A percentile compares a stretch with the other conserved stretches of the same genome.
Evolutionary conservation across 2,797 vertebrate genomes (phyloP).

Genomic region (Syngnathus rostellatus): DNA sequence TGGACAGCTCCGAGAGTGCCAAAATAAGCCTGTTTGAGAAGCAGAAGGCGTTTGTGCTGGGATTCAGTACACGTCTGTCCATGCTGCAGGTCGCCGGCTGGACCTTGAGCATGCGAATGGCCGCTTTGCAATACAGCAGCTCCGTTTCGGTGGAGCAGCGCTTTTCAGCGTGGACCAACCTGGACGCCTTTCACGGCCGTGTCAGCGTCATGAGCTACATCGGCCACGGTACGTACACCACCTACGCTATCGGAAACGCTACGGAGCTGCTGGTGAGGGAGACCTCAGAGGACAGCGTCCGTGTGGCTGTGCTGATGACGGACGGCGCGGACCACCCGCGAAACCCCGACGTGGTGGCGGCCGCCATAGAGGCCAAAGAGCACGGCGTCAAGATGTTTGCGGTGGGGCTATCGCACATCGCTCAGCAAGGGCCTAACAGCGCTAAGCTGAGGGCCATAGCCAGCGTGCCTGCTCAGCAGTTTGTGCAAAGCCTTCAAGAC

Average conservation of each 20-base stretch:
- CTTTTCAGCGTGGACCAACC: slow-evolving; percentile 73
- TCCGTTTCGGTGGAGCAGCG: slow-evolving; percentile 69
- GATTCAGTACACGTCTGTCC: slow-evolving; percentile 68
- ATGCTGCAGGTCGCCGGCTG: slow-evolving; percentile 59
- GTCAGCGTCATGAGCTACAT: slow-evolving; percentile 71
- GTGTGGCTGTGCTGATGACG: slow-evolving; percentile 79
- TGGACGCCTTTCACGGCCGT: slow-evolving; percentile 69
- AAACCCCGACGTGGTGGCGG: slow-evolving; percentile 68
- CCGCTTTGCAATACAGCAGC: slow-evolving; percentile 84
- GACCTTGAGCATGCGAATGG: slow-evolving; percentile 68
- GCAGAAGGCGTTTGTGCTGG: slow-evolving; percentile 76
- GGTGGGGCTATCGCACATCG: slow-evolving; percentile 70
- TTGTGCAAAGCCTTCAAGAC: slow-evolving; percentile 73
- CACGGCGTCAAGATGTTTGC: slow-evolving; percentile 75
- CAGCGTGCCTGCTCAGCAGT: slow-evolving; percentile 65
- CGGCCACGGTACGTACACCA: slow-evolving; percentile 83
- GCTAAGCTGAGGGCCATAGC: slow-evolving; percentile 74
- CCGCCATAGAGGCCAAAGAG: slow-evolving; percentile 69
- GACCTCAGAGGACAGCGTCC: slow-evolving; percentile 59
- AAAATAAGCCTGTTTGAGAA: slow-evolving; percentile 68
- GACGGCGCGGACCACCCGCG: slow-evolving; percentile 82
- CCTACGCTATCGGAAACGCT: slow-evolving; percentile 79
- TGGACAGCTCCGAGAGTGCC: slow-evolving; percentile 89
- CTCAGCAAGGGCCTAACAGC: slow-evolving; percentile 57
- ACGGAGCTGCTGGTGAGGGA: slow-evolving; percentile 73